Percentiles rank a stretch among this genome's conserved stretches.
phyloP scores from a whole-genome alignment of 1,140 invertebrate species.

The Ceratina calcarata region DNA sequence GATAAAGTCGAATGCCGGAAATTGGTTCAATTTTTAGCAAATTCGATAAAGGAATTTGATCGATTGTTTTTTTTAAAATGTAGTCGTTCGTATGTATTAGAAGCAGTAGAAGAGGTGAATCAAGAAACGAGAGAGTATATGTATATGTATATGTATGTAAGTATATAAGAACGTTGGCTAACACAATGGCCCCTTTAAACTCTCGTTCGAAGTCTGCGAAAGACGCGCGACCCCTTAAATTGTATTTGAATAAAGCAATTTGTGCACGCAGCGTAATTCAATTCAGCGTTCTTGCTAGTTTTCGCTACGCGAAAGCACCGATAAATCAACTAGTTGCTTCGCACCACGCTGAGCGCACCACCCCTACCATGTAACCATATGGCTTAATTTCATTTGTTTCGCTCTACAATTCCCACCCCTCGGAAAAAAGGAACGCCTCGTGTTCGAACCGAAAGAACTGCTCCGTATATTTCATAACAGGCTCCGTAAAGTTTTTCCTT shows the following conservation, averaged over 20 bases:
- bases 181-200: constrained; percentile 33
- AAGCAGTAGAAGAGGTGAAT: neutral
- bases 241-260: constrained; percentile 79
- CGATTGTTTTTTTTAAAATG: neutral
- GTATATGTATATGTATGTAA: neutral
- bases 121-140: neutral
- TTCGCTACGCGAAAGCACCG: constrained; percentile 75
- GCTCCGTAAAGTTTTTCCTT: neutral
- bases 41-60: neutral
- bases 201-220: constrained; percentile 58
- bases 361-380: constrained; percentile 78
- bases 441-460: neutral
- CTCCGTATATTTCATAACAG: neutral
- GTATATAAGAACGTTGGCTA: constrained; percentile 9
- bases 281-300: constrained; percentile 74
- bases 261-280: constrained; percentile 77
- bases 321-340: constrained; percentile 81
- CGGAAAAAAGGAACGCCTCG: constrained; percentile 16
- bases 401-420: constrained; percentile 23
- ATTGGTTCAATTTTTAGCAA: too few relatives aligned
- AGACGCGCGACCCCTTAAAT: constrained; percentile 61
- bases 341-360: constrained; percentile 68
- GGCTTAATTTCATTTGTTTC: constrained; percentile 66
- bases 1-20: neutral
- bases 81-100: neutral